Evolutionary conservation across 2,888 invertebrate genomes (phyloP), one percentile per base, ranked within the genome.

Genomic region (Mimumesa dahlbomi): DNA sequence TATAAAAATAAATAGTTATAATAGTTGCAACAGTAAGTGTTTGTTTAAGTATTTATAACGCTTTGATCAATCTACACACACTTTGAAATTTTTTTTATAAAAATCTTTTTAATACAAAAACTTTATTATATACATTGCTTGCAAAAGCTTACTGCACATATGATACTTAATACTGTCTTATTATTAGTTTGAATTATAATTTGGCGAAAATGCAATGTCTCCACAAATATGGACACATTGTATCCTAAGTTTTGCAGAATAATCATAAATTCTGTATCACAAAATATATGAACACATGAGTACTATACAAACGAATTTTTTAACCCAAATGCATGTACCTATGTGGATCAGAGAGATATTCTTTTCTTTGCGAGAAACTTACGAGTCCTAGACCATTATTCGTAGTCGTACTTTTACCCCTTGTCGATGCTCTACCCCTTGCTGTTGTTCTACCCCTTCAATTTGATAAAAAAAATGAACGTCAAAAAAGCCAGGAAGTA

Each of bases 361-460:
- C 65, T 52, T 83, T 84, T 6, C 78, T 84, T 64, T 85, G 83
- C 5, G 81, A 80, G 52, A 87, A 82, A 67, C 81, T 84, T 21
- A 88, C 82, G 14, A 88, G 77, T 43, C 89, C 88, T 5, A 62
- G 64, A n/a, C 46, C 57, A 19, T 42, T 72, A 4, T 18, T 61
- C 19, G 48, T 18, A 18, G 59, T 45, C 38, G 54, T 22, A 16
- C 7, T 21, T 19, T 13, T 75, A 36, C 52, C 40, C 46, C 67
- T 73, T 0, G 70, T 16, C 0, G 74, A 21, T 14, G 76, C n/a
- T 31, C 63, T 77, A 52, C 77, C 72, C 29, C 49, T 71, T 21
- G 31, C 25, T 2, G 57, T 2, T 7, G 34, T 34, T 11, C 34
- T 34, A 2, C 34, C 40, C 16, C 40, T 40, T 40, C 16, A 1